These are phyloP conservation scores for Okamejei kenojei DNA, from an alignment of 2,797 vertebrate species.

Conservation along the genomic window DNA sequence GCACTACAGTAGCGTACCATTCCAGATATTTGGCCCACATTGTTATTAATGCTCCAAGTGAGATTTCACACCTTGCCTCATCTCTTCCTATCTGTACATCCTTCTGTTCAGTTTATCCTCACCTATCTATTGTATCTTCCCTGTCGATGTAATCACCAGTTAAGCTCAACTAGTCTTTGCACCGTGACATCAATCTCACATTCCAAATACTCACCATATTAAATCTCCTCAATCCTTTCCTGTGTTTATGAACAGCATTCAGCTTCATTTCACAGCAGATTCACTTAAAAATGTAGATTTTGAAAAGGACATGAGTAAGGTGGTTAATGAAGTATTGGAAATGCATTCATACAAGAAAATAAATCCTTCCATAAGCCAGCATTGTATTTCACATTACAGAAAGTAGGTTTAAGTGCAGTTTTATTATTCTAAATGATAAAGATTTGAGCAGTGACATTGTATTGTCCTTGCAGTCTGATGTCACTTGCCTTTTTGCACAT, in stretches of 20 bases:
- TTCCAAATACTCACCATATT: neutral
- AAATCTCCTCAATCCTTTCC: neutral
- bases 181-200: neutral
- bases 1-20: neutral
- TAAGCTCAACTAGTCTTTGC: neutral
- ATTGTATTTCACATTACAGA: neutral
- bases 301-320: neutral
- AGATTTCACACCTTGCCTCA: neutral
- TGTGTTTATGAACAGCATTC: neutral
- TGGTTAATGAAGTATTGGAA: neutral
- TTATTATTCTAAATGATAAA: neutral
- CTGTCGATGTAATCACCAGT: neutral
- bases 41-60: neutral
- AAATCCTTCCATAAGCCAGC: neutral
- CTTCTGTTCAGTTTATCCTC: neutral
- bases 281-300: neutral
- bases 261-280: neutral
- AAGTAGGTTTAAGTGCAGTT: neutral
- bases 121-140: no score
- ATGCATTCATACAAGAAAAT: neutral
- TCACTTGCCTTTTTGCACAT: neutral
- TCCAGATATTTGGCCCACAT: neutral
- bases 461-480: neutral
- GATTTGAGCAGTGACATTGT: neutral
- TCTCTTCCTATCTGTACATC: neutral